Conservation (phyloP, 2,113 vertebrate genomes). For the Rhineura floridana region DNA sequence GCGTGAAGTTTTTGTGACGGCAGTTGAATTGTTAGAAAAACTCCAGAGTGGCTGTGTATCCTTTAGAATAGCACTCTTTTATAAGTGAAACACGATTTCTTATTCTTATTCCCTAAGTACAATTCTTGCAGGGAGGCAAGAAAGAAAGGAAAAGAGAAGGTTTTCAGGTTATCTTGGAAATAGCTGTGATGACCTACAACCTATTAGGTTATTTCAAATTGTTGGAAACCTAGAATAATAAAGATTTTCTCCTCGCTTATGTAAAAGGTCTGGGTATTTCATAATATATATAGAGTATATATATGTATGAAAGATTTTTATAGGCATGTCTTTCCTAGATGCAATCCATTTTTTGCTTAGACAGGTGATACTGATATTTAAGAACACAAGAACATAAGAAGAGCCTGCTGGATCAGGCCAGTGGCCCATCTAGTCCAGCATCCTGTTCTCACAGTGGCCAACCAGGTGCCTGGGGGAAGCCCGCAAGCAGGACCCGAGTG, state of each 20-base stretch:
- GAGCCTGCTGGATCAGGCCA: too few relatives aligned
- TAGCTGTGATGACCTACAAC: slow-evolving; percentile 53
- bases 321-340: neutral
- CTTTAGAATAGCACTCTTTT: slow-evolving; percentile 38
- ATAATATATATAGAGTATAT: too few relatives aligned
- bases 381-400: too few relatives aligned
- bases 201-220: slow-evolving; percentile 18
- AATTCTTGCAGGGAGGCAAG: slow-evolving; percentile 37
- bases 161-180: slow-evolving; percentile 52
- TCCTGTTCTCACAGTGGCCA: too few relatives aligned
- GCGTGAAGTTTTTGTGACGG: slow-evolving; percentile 16
- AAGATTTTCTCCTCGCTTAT: slow-evolving; percentile 5
- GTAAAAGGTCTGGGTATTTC: neutral
- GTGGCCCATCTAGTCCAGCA: too few relatives aligned
- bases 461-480: too few relatives aligned
- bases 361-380: neutral
- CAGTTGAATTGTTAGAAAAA: neutral
- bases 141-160: neutral
- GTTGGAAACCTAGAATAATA: slow-evolving; percentile 35
- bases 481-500: too few relatives aligned
- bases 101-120: slow-evolving; percentile 15
- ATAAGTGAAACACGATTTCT: slow-evolving; percentile 36
- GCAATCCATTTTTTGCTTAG: neutral
- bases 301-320: neutral
- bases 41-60: neutral